Conservation (phyloP, 2,797 vertebrate species). For the Bucorvus abyssinicus region DNA sequence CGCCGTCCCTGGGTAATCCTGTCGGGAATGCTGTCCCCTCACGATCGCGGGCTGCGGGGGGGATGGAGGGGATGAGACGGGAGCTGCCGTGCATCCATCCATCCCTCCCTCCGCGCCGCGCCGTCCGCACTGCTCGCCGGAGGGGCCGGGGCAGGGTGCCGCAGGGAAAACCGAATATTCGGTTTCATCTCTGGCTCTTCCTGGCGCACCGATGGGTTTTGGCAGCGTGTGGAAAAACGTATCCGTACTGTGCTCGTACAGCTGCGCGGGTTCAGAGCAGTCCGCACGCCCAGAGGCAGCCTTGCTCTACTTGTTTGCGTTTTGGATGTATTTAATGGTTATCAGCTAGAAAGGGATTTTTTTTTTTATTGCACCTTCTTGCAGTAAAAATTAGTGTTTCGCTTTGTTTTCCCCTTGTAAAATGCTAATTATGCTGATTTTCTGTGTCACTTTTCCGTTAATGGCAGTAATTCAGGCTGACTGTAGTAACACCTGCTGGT, state of each 20-base stretch:
- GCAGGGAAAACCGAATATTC: not conserved
- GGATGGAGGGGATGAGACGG: not conserved
- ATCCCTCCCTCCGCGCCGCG: not conserved
- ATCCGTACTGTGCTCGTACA: accelerated
- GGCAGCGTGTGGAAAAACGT: not conserved
- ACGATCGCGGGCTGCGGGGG: not conserved
- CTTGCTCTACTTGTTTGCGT: not conserved
- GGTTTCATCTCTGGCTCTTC: not conserved
- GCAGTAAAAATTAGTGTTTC: not conserved
- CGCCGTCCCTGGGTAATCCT: not conserved
- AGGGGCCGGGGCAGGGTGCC: not conserved
- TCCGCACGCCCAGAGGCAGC: not conserved
- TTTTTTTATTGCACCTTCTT: not conserved
- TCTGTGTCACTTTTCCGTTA: not conserved
- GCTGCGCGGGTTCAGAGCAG: not conserved
- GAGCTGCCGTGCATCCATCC: not conserved
- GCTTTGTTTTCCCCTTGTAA: not conserved
- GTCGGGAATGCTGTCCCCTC: not conserved
- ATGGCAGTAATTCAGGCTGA: not conserved
- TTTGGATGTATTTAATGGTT: not conserved
- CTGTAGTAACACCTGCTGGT: not conserved
- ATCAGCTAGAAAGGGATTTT: not conserved
- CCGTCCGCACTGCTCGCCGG: not conserved
- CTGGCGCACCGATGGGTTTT: not conserved
- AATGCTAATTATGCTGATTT: not conserved